A percentile compares a stretch with the other conserved stretches of the same genome.
phyloP scores from a whole-genome alignment of 2,113 vertebrate species.

The Macaca nemestrina region DNA sequence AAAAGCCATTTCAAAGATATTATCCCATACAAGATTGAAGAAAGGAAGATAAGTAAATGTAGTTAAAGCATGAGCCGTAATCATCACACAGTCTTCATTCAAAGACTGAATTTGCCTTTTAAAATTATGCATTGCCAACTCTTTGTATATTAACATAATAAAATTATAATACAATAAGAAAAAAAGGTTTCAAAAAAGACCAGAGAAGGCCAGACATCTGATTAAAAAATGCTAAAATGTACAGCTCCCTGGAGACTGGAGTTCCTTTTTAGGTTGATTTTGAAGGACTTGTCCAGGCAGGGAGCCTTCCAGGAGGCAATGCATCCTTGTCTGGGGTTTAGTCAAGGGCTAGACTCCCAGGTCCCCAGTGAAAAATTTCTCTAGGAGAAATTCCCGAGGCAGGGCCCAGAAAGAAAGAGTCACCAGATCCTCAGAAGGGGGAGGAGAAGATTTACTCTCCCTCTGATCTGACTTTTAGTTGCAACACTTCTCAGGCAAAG shows the following conservation, averaged over 20 bases:
- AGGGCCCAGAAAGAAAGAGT: background rate
- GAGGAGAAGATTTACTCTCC: background rate
- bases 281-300: constrained; percentile 33
- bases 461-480: background rate
- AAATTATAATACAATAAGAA: background rate
- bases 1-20: background rate
- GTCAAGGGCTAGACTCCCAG: background rate
- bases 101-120: background rate
- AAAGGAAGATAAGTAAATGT: background rate
- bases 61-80: background rate
- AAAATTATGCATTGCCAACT: background rate
- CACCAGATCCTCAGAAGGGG: background rate
- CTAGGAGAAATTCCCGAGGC: constrained; percentile 32
- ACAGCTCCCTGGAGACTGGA: background rate
- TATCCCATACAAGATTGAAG: background rate
- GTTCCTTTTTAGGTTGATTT: constrained; percentile 17
- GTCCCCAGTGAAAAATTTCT: background rate
- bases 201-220: background rate
- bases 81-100: background rate
- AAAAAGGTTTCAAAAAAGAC: background rate
- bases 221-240: constrained; percentile 49
- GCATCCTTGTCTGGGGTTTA: background rate
- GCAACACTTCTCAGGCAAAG: background rate
- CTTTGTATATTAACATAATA: constrained; percentile 57
- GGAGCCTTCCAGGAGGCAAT: constrained; percentile 27